A percentile compares a stretch with the other conserved stretches of the same genome.
phyloP scores from a whole-genome alignment of 2,797 vertebrate species.

The Diceros bicornis region DNA sequence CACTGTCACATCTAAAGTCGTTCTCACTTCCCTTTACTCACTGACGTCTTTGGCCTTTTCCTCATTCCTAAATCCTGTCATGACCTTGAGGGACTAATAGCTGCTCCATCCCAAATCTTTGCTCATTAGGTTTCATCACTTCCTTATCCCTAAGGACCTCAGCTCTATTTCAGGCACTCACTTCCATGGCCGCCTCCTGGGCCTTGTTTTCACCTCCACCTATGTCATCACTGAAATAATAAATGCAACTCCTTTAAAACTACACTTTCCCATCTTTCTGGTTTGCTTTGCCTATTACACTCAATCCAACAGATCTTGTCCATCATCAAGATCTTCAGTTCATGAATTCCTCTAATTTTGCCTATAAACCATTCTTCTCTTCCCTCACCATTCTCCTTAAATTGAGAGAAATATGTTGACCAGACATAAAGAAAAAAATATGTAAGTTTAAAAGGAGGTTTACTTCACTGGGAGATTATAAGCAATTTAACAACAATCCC shows the following conservation, averaged over 20 bases:
- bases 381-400: background rate
- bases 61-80: background rate
- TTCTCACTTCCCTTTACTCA: background rate
- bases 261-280: background rate
- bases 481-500: background rate
- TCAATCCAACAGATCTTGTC: background rate
- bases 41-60: background rate
- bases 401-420: background rate
- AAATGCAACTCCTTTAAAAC: background rate
- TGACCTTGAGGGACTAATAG: background rate
- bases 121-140: background rate
- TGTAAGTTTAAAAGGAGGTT: background rate
- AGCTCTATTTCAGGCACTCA: background rate
- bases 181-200: background rate
- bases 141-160: background rate
- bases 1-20: background rate
- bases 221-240: background rate
- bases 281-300: background rate
- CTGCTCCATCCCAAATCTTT: background rate
- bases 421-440: background rate
- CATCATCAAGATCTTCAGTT: background rate
- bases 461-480: background rate
- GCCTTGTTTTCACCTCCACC: background rate
- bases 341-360: conserved; percentile 14
- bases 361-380: background rate